Evolutionary conservation across 1,140 invertebrate species (phyloP).

Genomic region (Eufriesea mexicana): DNA sequence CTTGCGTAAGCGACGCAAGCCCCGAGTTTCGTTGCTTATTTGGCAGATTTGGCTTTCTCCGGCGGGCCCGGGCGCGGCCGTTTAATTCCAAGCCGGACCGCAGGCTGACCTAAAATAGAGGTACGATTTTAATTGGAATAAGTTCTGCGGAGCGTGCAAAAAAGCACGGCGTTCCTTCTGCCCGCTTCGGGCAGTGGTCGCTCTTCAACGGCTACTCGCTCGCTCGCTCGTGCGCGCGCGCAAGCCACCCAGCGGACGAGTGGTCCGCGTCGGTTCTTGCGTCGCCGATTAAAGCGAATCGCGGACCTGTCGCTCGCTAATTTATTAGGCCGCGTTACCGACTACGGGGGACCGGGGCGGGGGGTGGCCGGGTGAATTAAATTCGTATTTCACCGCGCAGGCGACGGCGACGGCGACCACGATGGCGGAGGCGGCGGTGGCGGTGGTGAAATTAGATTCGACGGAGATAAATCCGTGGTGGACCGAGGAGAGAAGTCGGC

Average conservation of each 20-base stretch:
- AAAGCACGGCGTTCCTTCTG: conserved; percentile 51
- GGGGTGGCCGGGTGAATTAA: conserved; percentile 31
- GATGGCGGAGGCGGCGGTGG: too few relatives aligned
- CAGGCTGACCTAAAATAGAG: conserved; percentile 67
- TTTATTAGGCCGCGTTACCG: conserved; percentile 65
- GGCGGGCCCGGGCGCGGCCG: neutral
- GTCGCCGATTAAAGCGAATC: conserved; percentile 67
- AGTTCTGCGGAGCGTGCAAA: conserved; percentile 56
- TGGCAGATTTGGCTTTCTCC: conserved; percentile 9
- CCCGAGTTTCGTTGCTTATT: conserved; percentile 21
- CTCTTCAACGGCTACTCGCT: too few relatives aligned
- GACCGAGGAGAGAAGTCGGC: neutral
- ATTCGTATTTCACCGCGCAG: conserved; percentile 27
- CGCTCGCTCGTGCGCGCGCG: neutral
- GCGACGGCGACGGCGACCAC: neutral
- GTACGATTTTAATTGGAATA: conserved; percentile 76
- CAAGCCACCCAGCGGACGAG: neutral
- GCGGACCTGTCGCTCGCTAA: conserved; percentile 64
- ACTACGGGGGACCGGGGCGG: neutral
- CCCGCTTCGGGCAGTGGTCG: conserved; percentile 58
- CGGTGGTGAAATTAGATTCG: conserved; percentile 37
- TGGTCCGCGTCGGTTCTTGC: conserved; percentile 62
- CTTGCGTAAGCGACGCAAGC: conserved; percentile 3
- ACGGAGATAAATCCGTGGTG: conserved; percentile 36
- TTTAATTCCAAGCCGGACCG: conserved; percentile 47